Conservation (phyloP, 2,888 invertebrate species). For the Therioaphis trifolii region DNA sequence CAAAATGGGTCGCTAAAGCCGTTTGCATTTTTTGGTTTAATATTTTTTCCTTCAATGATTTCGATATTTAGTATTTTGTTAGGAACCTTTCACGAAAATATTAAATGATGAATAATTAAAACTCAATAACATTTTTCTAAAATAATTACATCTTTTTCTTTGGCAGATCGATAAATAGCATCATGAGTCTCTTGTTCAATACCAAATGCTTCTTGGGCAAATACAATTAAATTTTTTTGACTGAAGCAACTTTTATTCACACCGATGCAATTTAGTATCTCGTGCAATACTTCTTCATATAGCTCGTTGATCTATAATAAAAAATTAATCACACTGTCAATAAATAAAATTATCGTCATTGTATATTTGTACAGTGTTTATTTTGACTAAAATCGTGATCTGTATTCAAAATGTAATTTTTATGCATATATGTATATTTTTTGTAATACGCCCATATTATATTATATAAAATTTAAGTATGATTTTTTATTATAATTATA, state of each 20-base stretch:
- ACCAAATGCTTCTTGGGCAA: conserved; percentile 84
- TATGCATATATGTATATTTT: no score
- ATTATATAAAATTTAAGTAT: no score
- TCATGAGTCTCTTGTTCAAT: conserved; percentile 81
- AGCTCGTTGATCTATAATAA: conserved; percentile 82
- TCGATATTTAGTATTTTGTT: conserved; percentile 86
- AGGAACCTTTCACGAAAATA: conserved; percentile 73
- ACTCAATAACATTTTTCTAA: no score
- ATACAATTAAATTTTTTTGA: conserved; percentile 77
- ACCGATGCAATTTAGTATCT: conserved; percentile 86
- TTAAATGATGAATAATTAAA: no score
- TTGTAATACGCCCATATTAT: no score
- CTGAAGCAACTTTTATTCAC: conserved; percentile 80
- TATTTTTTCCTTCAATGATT: conserved; percentile 86
- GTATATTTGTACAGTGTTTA: no score
- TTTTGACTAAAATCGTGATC: no score
- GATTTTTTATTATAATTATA: no score
- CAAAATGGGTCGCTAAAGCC: conserved; percentile 98
- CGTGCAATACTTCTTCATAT: conserved; percentile 84
- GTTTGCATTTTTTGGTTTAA: conserved; percentile 86
- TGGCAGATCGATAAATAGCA: conserved; percentile 77
- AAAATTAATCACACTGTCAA: conserved; percentile 65
- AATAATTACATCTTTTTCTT: conserved; percentile 75
- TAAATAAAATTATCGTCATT: no score
- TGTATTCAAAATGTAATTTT: no score